Evolutionary conservation across 2,113 vertebrate genomes (phyloP).

Genomic region (Phylloscopus trochilus): DNA sequence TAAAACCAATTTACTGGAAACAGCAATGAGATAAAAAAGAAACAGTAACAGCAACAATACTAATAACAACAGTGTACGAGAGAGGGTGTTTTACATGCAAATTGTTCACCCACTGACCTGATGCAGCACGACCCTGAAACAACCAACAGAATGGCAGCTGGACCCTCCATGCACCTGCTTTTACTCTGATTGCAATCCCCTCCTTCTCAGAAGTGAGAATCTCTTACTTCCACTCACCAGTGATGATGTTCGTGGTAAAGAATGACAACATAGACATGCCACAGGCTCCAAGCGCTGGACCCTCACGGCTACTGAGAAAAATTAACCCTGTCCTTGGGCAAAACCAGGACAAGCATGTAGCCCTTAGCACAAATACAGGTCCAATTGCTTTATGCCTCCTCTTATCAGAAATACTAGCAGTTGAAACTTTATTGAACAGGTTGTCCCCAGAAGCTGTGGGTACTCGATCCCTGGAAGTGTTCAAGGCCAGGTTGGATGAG

Average conservation of each 20-base stretch:
- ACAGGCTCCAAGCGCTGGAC: background rate
- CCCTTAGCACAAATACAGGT: background rate
- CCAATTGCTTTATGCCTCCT: background rate
- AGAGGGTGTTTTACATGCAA: background rate
- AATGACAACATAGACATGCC: rapidly evolving
- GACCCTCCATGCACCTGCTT: background rate
- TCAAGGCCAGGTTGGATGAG: background rate
- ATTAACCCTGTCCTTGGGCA: background rate
- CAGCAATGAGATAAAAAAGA: background rate
- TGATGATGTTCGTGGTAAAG: too few relatives aligned
- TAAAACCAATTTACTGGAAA: background rate
- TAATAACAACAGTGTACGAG: background rate
- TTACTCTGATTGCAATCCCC: background rate
- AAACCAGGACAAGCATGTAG: background rate
- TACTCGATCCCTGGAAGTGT: background rate
- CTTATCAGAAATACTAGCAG: background rate
- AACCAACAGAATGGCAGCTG: rapidly evolving
- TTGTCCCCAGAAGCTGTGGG: background rate
- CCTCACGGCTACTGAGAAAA: background rate
- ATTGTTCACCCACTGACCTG: background rate
- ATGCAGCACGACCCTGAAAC: background rate
- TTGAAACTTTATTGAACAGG: background rate
- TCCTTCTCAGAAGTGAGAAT: background rate
- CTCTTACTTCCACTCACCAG: background rate
- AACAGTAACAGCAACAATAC: background rate